Evolutionary conservation across 2,113 vertebrate species (phyloP), one percentile per base, ranked within the genome.

Genomic region (Leptocoma aspasia): DNA sequence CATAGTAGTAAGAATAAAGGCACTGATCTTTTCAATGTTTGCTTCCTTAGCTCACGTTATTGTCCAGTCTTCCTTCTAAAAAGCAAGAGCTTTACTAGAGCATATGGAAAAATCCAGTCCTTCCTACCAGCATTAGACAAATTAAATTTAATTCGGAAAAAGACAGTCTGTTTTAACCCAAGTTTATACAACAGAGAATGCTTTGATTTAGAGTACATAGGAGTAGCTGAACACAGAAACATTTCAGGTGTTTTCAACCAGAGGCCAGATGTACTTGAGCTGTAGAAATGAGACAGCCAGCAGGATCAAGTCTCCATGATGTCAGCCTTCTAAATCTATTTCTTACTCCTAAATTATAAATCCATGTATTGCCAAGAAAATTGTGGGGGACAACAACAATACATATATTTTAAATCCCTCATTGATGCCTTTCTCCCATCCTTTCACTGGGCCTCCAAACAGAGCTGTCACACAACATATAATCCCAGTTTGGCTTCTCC

Each of bases 401-500:
- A 95, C 73, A 91, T 90, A 28, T 57, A 63, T 94, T 86, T 95
- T 94, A 83, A 70, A 96, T 96, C 81, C 94, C 94, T 96, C 79
- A 96, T 70, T 59, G 94, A 96, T 97, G 97, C 95, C 93, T 94
- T 95, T 96, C 94, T 97, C 95, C 87, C 77, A 94, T 97, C 92
- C 61, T 97, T 94, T 90, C 88, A 97, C 88, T 95, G 84, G 97
- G 97, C 95, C 94, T 98, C 96, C 96, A 97, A 94, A 98, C 89
- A 97, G 95, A 95, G 97, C 97, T 94, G 94, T 97, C 96, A 97
- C 93, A 97, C 91, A 96, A 95, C 75, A 91, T 45, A 94, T 96
- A 96, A 98, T 97, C 96, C 96, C 97, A 97, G 96, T 89, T 95
- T 71, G 86, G 90, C 79, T 96, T 94, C 96, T 98, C 95, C 87